Conservation (phyloP, 2,888 invertebrate species). For the Frankliniella intonsa region DNA sequence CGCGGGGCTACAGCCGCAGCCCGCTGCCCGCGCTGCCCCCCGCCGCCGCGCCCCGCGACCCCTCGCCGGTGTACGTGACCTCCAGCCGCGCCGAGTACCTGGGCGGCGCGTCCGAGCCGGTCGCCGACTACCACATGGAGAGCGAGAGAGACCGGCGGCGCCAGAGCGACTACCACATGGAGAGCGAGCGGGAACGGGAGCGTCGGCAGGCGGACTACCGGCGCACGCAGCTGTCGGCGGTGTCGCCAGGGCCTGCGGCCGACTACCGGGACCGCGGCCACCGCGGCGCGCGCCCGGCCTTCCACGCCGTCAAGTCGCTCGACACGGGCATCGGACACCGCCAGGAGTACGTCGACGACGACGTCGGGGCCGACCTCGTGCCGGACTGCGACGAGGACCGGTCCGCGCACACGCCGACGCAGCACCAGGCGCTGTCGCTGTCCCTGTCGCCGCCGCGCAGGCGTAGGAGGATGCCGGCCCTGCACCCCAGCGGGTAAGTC, state of each 20-base stretch:
- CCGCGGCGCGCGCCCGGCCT: neutral
- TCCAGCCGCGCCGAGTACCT: neutral
- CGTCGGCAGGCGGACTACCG: neutral
- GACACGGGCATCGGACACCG: neutral
- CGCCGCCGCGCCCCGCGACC: neutral
- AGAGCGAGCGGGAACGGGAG: neutral
- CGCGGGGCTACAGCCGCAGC: constrained; percentile 7
- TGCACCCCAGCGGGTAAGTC: constrained; percentile 11
- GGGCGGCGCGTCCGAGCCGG: neutral
- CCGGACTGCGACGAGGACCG: neutral
- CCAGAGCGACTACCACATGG: neutral
- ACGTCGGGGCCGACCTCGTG: neutral
- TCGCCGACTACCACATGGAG: constrained; percentile 19
- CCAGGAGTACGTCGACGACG: neutral
- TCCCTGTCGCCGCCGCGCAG: neutral
- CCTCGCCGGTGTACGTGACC: neutral
- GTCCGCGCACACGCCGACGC: neutral
- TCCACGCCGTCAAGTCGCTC: neutral
- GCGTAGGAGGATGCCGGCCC: constrained; percentile 4
- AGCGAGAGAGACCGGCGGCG: constrained; percentile 8
- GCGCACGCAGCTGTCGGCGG: neutral
- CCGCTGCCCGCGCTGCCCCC: neutral
- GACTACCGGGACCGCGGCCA: neutral
- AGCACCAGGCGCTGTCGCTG: constrained; percentile 7
- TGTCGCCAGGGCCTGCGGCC: neutral